Percentiles rank a stretch among this genome's conserved stretches.
Evolutionary conservation across 2,888 invertebrate genomes (phyloP).

Genomic region (Orthosia incerta): DNA sequence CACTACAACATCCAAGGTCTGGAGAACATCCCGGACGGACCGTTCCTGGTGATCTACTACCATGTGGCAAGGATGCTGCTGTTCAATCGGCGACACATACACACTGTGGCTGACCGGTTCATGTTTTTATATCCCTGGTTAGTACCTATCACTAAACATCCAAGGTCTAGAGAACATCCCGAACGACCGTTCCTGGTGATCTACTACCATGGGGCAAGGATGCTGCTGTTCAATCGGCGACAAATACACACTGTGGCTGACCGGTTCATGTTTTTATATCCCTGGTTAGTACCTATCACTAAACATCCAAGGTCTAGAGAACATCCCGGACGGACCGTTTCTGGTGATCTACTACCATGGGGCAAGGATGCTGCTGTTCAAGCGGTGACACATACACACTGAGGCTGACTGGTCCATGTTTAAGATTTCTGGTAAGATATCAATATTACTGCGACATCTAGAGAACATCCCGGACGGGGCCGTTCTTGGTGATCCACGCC

Average conservation of each 20-base stretch:
- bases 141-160: constrained; percentile 92
- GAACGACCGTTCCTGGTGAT: constrained; percentile 96
- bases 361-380: constrained; percentile 95
- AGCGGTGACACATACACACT: constrained; percentile 94
- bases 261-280: constrained; percentile 97
- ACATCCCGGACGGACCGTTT: constrained; percentile 97
- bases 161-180: constrained; percentile 98
- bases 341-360: constrained; percentile 99
- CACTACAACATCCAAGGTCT: constrained; percentile 96
- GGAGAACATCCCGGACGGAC: constrained; percentile 97
- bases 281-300: constrained; percentile 92
- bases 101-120: constrained; percentile 98
- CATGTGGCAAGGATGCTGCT: constrained; percentile 95
- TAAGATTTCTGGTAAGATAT: constrained; percentile 94
- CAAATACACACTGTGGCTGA: constrained; percentile 97
- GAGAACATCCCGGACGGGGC: constrained; percentile 97
- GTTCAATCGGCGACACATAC: constrained; percentile 93
- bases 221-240: too few relatives aligned
- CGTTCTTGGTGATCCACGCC: constrained; percentile 96
- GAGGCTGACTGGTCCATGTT: constrained; percentile 99
- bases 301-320: constrained; percentile 97
- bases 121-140: constrained; percentile 97
- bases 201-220: too few relatives aligned
- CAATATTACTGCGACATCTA: constrained; percentile 94
- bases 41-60: constrained; percentile 97